Conservation (phyloP, 1,140 invertebrate species). For the Cepaea nemoralis region DNA sequence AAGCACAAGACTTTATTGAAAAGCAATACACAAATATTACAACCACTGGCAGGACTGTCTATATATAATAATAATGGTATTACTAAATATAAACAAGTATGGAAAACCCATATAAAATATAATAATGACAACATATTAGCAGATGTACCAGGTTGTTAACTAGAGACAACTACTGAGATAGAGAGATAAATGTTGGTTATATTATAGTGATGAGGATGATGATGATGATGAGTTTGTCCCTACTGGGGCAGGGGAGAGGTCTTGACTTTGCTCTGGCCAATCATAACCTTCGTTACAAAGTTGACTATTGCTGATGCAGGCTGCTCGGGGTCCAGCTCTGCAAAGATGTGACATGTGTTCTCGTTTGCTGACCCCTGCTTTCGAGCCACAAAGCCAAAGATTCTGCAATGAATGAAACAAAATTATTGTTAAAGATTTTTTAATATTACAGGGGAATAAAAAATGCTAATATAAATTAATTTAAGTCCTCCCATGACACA, state of each 20-base stretch:
- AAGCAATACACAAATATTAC: slow-evolving; percentile 18
- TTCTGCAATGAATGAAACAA: slow-evolving; percentile 51
- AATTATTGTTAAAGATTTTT: background rate
- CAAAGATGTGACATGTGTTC: slow-evolving; percentile 97
- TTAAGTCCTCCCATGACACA: too few species aligned
- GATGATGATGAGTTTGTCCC: too few species aligned
- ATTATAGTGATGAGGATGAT: too few species aligned
- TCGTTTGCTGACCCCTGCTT: slow-evolving; percentile 85
- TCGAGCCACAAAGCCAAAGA: slow-evolving; percentile 93
- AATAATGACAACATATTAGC: too few species aligned
- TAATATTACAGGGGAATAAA: background rate
- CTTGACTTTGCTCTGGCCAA: slow-evolving; percentile 68
- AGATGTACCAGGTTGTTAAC: too few species aligned
- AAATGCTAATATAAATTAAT: background rate
- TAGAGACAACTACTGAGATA: too few species aligned
- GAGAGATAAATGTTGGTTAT: too few species aligned
- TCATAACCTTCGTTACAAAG: slow-evolving; percentile 90
- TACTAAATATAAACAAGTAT: too few species aligned
- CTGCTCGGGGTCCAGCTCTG: slow-evolving; percentile 93
- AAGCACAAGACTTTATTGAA: too few species aligned
- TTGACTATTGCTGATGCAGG: slow-evolving; percentile 95
- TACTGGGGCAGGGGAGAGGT: slow-evolving; percentile 35
- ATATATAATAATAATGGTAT: too few species aligned
- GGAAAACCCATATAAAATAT: too few species aligned
- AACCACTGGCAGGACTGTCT: background rate